A percentile compares a stretch with the other conserved stretches of the same genome.
Evolutionary conservation across 2,888 invertebrate species (phyloP).

Genomic region (Himalopsyche kuldschensis): DNA sequence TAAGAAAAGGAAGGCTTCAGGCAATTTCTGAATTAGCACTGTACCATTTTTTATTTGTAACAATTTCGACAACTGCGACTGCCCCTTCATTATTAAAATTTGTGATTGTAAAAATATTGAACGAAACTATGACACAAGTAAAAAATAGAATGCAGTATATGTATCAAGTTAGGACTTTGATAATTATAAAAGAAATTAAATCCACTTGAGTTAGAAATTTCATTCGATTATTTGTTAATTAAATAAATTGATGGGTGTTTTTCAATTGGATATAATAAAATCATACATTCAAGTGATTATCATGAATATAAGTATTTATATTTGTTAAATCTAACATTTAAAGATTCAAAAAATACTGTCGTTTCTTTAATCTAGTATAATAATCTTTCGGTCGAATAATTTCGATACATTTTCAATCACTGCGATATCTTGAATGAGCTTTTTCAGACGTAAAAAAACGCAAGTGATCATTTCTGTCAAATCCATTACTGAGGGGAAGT

Average conservation of each 20-base stretch:
- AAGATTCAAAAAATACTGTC: slow-evolving; percentile 40
- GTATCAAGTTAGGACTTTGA: too few relatives aligned
- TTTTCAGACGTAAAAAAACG: background rate
- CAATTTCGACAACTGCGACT: background rate
- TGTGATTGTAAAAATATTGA: too few relatives aligned
- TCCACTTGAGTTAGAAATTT: too few relatives aligned
- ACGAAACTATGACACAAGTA: too few relatives aligned
- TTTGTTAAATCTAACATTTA: slow-evolving; percentile 31
- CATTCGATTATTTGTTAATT: too few relatives aligned
- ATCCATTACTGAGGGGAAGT: slow-evolving; percentile 13
- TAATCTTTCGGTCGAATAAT: slow-evolving; percentile 23
- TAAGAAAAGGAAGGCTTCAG: too few relatives aligned
- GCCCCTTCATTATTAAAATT: too few relatives aligned
- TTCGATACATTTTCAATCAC: slow-evolving; percentile 16
- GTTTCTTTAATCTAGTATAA: slow-evolving; percentile 21
- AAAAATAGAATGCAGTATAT: too few relatives aligned
- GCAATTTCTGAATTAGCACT: background rate
- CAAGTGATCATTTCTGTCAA: background rate
- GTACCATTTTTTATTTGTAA: background rate
- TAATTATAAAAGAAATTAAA: too few relatives aligned
- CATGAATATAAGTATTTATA: background rate
- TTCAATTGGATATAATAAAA: background rate
- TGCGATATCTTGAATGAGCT: background rate
- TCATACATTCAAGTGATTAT: background rate
- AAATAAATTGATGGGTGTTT: background rate